Evolutionary conservation across 1,140 invertebrate species (phyloP).

Genomic region (Galleria mellonella): DNA sequence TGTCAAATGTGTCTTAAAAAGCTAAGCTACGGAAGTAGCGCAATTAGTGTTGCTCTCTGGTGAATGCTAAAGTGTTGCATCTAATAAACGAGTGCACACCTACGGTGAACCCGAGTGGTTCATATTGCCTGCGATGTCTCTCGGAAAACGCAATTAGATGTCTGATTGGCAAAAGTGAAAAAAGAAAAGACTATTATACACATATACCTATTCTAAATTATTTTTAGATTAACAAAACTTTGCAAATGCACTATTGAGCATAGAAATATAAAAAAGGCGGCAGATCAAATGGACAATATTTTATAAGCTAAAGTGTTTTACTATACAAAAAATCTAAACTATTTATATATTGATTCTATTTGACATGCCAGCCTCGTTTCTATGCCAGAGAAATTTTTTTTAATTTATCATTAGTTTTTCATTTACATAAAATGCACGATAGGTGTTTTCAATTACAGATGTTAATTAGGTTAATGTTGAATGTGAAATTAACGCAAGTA

Average conservation of each 20-base stretch:
- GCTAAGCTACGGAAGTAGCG: constrained; percentile 19
- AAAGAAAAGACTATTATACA: neutral
- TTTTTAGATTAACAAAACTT: neutral
- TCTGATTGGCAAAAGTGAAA: neutral
- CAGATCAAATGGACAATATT: too few species aligned
- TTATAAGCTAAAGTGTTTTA: too few species aligned
- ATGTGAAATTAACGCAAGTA: constrained; percentile 16
- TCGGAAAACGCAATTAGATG: constrained; percentile 20
- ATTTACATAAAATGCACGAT: neutral
- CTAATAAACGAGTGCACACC: constrained; percentile 12
- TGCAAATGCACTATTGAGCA: neutral
- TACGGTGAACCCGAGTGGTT: constrained; percentile 13
- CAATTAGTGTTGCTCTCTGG: constrained; percentile 7
- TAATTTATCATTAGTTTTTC: too few species aligned
- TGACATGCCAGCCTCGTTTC: too few species aligned
- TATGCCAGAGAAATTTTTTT: too few species aligned
- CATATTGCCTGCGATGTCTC: constrained; percentile 22
- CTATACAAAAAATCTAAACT: too few species aligned
- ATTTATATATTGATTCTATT: too few species aligned
- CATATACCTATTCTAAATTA: neutral
- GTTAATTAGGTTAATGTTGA: constrained; percentile 12
- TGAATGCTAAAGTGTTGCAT: constrained; percentile 10
- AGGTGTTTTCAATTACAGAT: constrained; percentile 3
- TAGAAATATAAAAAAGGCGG: too few species aligned
- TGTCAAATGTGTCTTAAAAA: constrained; percentile 21